phyloP scores from a whole-genome alignment of 2,113 vertebrate species.

The Myrmecophaga tridactyla region DNA sequence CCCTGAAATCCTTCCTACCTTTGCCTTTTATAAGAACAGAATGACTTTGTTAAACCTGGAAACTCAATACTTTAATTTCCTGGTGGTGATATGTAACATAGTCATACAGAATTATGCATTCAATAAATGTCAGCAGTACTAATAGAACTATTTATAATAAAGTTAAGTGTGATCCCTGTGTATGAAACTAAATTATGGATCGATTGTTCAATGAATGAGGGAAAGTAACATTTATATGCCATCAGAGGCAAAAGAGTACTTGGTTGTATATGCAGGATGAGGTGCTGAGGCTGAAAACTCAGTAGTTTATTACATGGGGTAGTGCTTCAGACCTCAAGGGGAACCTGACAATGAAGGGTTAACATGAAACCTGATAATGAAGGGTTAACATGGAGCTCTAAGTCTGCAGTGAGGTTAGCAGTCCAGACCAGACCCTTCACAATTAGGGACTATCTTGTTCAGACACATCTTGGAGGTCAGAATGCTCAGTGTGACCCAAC shows the following conservation, averaged over 20 bases:
- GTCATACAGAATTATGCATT: not conserved
- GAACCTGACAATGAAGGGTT: not conserved
- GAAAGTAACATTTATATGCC: not conserved
- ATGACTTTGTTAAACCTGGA: constrained; percentile 28
- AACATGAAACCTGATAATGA: too few species aligned
- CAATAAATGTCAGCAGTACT: constrained; percentile 10
- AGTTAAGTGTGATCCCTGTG: not conserved
- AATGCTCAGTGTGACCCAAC: not conserved
- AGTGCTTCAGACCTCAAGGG: not conserved
- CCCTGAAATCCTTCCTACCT: not conserved
- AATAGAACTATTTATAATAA: constrained; percentile 12
- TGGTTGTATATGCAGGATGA: not conserved
- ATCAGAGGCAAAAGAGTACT: not conserved
- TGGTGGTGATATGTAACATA: not conserved
- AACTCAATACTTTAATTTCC: not conserved
- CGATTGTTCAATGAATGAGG: not conserved
- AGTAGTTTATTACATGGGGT: not conserved
- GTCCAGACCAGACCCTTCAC: not conserved
- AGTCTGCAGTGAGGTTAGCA: not conserved
- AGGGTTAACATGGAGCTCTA: not conserved
- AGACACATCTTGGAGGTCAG: not conserved
- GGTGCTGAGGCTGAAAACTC: not conserved
- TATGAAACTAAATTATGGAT: constrained; percentile 29
- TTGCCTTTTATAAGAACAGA: constrained; percentile 42
- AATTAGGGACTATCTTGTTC: not conserved